These are phyloP conservation scores for Cydia pomonella DNA, from an alignment of 1,140 invertebrate genomes.

Conservation along the genomic window DNA sequence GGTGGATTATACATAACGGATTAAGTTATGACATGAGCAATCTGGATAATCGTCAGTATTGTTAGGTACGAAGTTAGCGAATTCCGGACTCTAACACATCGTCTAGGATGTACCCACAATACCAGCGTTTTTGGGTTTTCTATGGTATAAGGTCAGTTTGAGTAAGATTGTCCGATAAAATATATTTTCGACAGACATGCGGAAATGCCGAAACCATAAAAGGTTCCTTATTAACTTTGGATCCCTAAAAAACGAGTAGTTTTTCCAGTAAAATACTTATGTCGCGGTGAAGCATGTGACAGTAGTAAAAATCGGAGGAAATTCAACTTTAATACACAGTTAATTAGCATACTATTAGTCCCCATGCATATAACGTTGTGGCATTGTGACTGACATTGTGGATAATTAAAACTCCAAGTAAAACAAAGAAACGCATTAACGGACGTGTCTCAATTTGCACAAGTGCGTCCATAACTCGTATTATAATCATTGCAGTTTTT, in stretches of 20 bases:
- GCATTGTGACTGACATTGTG: not conserved
- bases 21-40: not conserved
- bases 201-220: too few relatives aligned
- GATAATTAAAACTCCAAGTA: not conserved
- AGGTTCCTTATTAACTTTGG: too few relatives aligned
- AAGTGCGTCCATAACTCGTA: not conserved
- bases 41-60: not conserved
- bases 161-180: too few relatives aligned
- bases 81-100: not conserved
- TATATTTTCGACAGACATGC: too few relatives aligned
- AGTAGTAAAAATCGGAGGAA: too few relatives aligned
- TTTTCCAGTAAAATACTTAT: too few relatives aligned
- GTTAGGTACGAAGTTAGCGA: too few relatives aligned
- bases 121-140: not conserved
- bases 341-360: not conserved
- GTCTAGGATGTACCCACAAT: too few relatives aligned
- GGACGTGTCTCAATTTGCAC: not conserved
- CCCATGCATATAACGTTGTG: not conserved
- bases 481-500: not conserved
- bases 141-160: not conserved
- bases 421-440: not conserved
- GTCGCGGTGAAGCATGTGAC: too few relatives aligned
- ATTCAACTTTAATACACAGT: too few relatives aligned
- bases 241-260: too few relatives aligned
- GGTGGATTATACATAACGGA: not conserved